Evolutionary conservation across 1,140 invertebrate genomes (phyloP).

Genomic region (Saxidomus purpurata): DNA sequence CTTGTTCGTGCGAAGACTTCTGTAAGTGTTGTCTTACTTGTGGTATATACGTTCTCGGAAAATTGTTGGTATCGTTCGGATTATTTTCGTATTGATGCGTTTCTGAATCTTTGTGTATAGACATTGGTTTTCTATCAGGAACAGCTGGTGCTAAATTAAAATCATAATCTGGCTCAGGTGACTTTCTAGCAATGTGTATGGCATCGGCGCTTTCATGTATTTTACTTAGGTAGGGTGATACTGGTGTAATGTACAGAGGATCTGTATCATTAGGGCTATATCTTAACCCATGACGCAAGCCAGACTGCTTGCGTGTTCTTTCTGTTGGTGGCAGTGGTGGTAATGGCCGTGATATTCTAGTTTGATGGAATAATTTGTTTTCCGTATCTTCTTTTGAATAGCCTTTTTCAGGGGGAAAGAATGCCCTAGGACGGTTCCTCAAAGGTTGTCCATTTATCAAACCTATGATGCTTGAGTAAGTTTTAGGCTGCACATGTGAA

Average conservation of each 20-base stretch:
- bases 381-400: neutral
- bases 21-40: neutral
- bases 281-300: no score
- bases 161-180: neutral
- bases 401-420: neutral
- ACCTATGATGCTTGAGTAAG: constrained; percentile 15
- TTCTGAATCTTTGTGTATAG: neutral
- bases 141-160: neutral
- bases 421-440: neutral
- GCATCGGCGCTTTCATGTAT: neutral
- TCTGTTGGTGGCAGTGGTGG: neutral
- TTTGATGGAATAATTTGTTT: neutral
- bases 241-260: neutral
- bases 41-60: neutral
- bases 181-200: neutral
- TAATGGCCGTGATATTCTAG: neutral
- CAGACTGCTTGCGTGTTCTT: no score
- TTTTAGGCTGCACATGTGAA: constrained; percentile 5
- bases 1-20: no score
- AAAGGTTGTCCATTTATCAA: neutral
- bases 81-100: neutral
- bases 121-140: neutral
- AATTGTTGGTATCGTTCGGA: neutral
- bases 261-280: no score
- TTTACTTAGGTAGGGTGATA: neutral